phyloP scores from a whole-genome alignment of 2,113 vertebrate genomes.

The Hyperopisus bebe region DNA sequence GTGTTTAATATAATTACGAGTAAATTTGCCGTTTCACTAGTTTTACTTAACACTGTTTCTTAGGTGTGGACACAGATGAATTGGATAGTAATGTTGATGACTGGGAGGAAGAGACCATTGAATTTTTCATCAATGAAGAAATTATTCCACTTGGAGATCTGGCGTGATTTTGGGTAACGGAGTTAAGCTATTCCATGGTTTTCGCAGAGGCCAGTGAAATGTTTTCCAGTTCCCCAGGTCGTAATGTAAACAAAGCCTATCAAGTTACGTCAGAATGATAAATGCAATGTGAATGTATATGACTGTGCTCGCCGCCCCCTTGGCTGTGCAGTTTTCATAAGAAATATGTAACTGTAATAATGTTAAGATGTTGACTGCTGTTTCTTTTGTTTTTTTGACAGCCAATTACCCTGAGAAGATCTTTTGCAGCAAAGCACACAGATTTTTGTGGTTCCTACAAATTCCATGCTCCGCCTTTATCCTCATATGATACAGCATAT shows the following conservation, averaged over 20 bases:
- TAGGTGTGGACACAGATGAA: constrained; percentile 89
- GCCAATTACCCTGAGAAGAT: constrained; percentile 36
- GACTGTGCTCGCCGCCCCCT: not conserved
- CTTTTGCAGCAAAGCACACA: constrained; percentile 25
- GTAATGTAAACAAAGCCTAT: not conserved
- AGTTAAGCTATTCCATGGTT: not conserved
- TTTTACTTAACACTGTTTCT: not conserved
- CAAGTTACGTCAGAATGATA: not conserved
- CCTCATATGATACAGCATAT: constrained; percentile 55
- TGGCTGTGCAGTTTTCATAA: not conserved
- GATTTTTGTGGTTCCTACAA: constrained; percentile 45
- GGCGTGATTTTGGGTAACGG: constrained; percentile 70
- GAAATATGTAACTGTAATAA: not conserved
- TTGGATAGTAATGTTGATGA: constrained; percentile 96
- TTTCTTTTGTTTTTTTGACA: constrained; percentile 33
- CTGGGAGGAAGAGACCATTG: constrained; percentile 98
- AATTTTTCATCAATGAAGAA: constrained; percentile 99
- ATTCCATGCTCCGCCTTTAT: constrained; percentile 44
- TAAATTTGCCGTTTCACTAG: not conserved
- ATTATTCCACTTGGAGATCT: constrained; percentile 85
- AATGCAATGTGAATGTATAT: not conserved
- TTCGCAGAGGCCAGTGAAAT: not conserved
- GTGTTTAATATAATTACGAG: not conserved
- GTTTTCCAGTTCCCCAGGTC: not conserved
- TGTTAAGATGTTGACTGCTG: not conserved